Conservation (phyloP, 2,888 invertebrate species). For the Arge pagana region DNA sequence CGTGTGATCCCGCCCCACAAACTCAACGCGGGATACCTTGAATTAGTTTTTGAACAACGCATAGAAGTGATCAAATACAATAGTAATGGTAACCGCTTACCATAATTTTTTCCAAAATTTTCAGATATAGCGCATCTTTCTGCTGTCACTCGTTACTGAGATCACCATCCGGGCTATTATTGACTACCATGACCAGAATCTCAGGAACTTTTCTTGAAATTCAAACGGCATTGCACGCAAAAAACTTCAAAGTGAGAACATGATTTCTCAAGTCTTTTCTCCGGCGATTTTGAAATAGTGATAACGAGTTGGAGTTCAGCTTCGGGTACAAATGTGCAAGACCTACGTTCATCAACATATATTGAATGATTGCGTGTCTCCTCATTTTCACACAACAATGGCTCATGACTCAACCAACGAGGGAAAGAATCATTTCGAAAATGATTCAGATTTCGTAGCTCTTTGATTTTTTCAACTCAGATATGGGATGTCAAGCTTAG, state of each 20-base stretch:
- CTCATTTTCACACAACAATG: no score
- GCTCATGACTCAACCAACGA: no score
- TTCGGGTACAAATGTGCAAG: not conserved
- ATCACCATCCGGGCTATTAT: no score
- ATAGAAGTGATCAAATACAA: not conserved
- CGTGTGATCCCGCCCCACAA: not conserved
- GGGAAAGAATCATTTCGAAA: no score
- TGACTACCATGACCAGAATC: not conserved
- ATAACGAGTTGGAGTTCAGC: not conserved
- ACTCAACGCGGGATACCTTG: constrained; percentile 1
- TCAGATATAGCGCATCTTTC: not conserved
- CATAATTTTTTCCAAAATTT: not conserved
- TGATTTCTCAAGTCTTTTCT: not conserved
- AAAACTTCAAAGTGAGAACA: not conserved
- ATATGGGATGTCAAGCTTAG: no score
- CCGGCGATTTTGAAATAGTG: not conserved
- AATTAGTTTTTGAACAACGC: not conserved
- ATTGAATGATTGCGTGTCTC: no score
- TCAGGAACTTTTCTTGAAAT: not conserved
- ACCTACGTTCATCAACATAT: no score
- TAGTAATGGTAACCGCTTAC: no score
- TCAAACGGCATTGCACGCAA: not conserved
- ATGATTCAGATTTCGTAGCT: no score
- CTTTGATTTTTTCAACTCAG: no score
- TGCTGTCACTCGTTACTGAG: not conserved